Evolutionary conservation across 2,888 invertebrate species (phyloP).

Genomic region (Mantis religiosa): DNA sequence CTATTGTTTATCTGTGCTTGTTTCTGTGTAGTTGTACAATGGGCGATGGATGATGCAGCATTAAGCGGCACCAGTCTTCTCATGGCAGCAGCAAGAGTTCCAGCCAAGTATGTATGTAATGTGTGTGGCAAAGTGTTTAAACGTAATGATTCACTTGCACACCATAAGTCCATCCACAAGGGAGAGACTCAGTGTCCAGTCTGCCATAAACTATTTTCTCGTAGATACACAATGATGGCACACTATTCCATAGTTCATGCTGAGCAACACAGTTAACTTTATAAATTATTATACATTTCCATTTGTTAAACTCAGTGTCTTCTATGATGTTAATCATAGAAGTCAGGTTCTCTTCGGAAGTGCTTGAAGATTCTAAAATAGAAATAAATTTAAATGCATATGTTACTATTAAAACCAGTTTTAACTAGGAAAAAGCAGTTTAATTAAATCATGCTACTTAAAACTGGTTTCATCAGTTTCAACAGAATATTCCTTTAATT

Average conservation of each 20-base stretch:
- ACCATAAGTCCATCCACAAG: conserved; percentile 59
- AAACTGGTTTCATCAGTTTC: too few species aligned
- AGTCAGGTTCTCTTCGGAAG: too few species aligned
- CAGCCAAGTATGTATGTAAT: conserved; percentile 43
- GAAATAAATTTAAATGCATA: too few species aligned
- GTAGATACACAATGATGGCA: conserved; percentile 35
- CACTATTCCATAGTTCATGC: conserved; percentile 35
- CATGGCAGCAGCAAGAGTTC: not conserved
- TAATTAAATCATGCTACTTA: too few species aligned
- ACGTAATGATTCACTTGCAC: conserved; percentile 57
- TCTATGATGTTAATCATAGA: too few species aligned
- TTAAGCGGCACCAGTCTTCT: not conserved
- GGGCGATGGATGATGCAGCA: not conserved
- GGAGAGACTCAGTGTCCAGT: conserved; percentile 62
- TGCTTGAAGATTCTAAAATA: too few species aligned
- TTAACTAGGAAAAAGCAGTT: too few species aligned
- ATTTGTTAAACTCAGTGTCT: too few species aligned
- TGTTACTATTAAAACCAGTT: too few species aligned
- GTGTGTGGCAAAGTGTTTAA: conserved; percentile 59
- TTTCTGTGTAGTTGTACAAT: conserved; percentile 4
- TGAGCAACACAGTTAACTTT: not conserved
- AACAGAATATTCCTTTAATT: too few species aligned
- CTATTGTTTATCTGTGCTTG: not conserved
- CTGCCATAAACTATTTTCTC: conserved; percentile 57
- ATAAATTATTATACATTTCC: not conserved